Evolutionary conservation across 2,888 invertebrate species (phyloP).

Genomic region (Plebejus anna): DNA sequence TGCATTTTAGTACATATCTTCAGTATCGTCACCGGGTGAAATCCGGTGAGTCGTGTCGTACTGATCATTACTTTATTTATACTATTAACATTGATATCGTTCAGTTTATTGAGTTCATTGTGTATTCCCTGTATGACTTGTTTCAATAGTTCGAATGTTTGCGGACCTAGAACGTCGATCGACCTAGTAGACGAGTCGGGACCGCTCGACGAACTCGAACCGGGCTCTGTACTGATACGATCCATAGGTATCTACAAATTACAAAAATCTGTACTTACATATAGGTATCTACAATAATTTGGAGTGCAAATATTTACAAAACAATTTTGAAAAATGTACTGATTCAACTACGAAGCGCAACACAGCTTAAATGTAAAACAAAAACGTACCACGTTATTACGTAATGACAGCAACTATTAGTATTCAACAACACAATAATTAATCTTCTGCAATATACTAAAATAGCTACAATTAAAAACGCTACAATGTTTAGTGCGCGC

Average conservation of each 20-base stretch:
- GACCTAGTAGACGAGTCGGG: background rate
- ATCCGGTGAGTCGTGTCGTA: background rate
- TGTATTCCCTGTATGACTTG: constrained; percentile 26
- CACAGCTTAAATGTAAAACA: background rate
- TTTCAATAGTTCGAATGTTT: constrained; percentile 32
- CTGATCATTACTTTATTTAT: background rate
- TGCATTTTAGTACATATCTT: background rate
- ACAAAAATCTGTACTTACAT: background rate
- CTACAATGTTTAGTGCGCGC: background rate
- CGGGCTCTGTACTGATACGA: background rate
- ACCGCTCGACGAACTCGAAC: background rate
- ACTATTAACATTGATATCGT: background rate
- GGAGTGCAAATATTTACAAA: background rate
- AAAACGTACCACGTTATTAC: background rate
- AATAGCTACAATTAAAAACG: background rate
- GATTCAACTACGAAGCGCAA: background rate
- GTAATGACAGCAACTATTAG: background rate
- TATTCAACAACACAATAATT: background rate
- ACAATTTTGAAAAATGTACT: background rate
- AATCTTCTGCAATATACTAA: background rate
- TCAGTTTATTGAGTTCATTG: constrained; percentile 18
- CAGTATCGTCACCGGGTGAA: background rate
- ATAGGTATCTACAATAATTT: background rate
- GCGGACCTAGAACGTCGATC: background rate
- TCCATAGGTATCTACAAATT: background rate